These are phyloP conservation scores for Epistrophella euchroma DNA, from an alignment of 2,888 invertebrate genomes.

Conservation along the genomic window DNA sequence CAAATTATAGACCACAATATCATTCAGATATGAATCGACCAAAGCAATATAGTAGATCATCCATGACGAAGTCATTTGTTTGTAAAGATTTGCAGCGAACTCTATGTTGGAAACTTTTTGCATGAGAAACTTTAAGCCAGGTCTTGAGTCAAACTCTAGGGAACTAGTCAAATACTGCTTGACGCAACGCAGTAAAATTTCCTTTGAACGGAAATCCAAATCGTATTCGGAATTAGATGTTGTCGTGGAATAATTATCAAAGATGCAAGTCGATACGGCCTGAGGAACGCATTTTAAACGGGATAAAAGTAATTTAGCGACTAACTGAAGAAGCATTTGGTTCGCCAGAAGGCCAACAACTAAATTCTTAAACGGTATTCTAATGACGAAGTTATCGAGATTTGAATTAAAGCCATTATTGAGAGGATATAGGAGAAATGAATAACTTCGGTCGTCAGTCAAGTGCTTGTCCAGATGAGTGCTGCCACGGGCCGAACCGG, in stretches of 20 bases:
- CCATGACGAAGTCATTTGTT: conserved; percentile 96
- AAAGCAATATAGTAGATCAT: conserved; percentile 94
- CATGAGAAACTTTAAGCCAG: conserved; percentile 96
- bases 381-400: conserved; percentile 90
- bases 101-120: conserved; percentile 96
- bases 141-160: conserved; percentile 94
- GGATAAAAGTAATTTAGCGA: conserved; percentile 93
- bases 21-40: conserved; percentile 92
- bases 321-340: conserved; percentile 95
- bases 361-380: conserved; percentile 94
- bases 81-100: conserved; percentile 94
- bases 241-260: conserved; percentile 83
- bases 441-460: conserved; percentile 93
- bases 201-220: conserved; percentile 84
- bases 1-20: conserved; percentile 87
- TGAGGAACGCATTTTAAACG: conserved; percentile 88
- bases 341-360: conserved; percentile 96
- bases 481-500: conserved; percentile 76
- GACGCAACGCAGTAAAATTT: conserved; percentile 90
- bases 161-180: conserved; percentile 93
- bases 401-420: conserved; percentile 89
- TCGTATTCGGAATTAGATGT: conserved; percentile 83
- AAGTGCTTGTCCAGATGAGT: conserved; percentile 84
- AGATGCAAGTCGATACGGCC: conserved; percentile 84
- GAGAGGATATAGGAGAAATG: conserved; percentile 93